Conservation (phyloP, 2,888 invertebrate species). For the Spialia ferax region DNA sequence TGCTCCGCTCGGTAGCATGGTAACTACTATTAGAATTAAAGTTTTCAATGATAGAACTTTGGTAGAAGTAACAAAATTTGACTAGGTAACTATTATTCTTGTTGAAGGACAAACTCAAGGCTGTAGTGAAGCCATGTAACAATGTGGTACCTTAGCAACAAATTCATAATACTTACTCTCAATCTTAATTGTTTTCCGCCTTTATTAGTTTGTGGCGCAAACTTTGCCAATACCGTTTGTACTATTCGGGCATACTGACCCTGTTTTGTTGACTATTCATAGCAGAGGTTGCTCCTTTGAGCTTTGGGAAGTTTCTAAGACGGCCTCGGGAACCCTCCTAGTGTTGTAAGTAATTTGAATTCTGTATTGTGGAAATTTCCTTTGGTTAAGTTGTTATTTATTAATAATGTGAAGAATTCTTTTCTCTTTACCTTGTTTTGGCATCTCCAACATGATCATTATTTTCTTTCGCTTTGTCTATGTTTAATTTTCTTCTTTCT, state of each 20-base stretch:
- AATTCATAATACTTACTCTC: not conserved
- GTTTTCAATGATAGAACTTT: too few relatives aligned
- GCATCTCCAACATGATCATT: too few relatives aligned
- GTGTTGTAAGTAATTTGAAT: conserved; percentile 23
- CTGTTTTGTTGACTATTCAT: conserved; percentile 29
- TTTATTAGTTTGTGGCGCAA: conserved; percentile 25
- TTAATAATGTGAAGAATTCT: not conserved
- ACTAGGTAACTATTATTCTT: too few relatives aligned
- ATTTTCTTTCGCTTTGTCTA: too few relatives aligned
- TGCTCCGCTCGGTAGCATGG: too few relatives aligned
- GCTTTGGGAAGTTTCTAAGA: conserved; percentile 31
- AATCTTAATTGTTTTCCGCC: conserved; percentile 11
- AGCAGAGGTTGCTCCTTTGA: conserved; percentile 27
- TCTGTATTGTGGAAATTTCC: conserved; percentile 1
- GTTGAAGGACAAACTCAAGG: too few relatives aligned
- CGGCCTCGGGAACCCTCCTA: not conserved
- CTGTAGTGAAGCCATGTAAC: not conserved
- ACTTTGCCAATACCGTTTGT: conserved; percentile 26
- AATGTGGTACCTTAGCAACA: not conserved
- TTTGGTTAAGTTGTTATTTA: not conserved
- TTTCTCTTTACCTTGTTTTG: not conserved
- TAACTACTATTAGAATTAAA: too few relatives aligned
- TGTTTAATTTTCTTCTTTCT: too few relatives aligned
- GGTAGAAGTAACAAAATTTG: too few relatives aligned
- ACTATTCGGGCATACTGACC: conserved; percentile 21